Evolutionary conservation across 2,113 vertebrate species (phyloP).

Genomic region (Podarcis raffonei): DNA sequence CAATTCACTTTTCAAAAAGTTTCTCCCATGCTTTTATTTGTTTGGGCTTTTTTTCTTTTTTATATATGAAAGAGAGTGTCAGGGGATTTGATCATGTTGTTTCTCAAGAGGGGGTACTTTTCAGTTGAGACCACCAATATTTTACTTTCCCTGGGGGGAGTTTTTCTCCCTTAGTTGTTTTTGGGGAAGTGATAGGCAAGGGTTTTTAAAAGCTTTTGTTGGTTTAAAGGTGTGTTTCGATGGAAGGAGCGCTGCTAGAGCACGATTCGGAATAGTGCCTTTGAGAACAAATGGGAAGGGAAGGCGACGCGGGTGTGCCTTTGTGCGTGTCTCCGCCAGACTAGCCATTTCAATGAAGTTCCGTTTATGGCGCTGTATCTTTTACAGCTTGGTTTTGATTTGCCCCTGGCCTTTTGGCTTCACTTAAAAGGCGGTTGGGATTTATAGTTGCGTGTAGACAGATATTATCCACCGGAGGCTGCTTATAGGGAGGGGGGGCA

Average conservation of each 20-base stretch:
- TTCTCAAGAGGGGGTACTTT: neutral
- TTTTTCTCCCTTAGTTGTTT: constrained; percentile 7
- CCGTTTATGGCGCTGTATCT: neutral
- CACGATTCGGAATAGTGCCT: neutral
- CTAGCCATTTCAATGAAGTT: neutral
- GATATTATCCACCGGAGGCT: constrained; percentile 78
- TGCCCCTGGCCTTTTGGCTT: constrained; percentile 16
- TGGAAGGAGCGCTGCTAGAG: neutral
- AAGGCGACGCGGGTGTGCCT: neutral
- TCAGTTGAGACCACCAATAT: neutral
- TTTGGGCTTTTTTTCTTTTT: neutral
- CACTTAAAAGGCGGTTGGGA: constrained; percentile 51
- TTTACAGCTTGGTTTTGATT: neutral
- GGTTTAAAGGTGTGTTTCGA: neutral
- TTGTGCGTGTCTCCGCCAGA: neutral
- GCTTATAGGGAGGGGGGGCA: constrained; percentile 66
- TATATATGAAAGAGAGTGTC: neutral
- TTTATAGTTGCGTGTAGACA: constrained; percentile 69
- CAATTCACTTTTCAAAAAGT: too few species aligned
- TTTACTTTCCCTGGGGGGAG: neutral
- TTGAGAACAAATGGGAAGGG: neutral
- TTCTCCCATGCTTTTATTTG: neutral
- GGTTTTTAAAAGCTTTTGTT: neutral
- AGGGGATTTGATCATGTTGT: neutral
- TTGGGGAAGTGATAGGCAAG: neutral